phyloP scores from a whole-genome alignment of 2,888 invertebrate genomes.

The Lepidocyrtinus sp. region DNA sequence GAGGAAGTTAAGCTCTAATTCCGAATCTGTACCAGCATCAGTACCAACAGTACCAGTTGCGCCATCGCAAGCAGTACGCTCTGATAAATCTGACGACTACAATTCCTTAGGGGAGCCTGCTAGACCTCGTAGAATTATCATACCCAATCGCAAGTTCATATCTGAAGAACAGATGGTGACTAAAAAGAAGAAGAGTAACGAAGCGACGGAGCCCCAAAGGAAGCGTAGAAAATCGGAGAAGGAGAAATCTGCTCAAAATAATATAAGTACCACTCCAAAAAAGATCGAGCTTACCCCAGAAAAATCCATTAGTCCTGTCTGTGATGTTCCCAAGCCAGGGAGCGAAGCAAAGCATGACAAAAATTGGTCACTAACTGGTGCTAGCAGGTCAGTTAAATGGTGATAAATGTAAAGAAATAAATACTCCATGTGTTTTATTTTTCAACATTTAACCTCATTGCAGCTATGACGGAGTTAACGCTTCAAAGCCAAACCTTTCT shows the following conservation, averaged over 20 bases:
- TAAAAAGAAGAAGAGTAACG: background rate
- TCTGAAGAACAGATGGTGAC: conserved; percentile 16
- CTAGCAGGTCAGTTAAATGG: background rate
- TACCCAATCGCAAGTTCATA: conserved; percentile 47
- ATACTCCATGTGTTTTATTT: no score
- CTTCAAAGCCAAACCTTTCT: no score
- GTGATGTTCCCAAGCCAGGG: background rate
- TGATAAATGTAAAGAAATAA: background rate
- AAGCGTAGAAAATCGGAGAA: conserved; percentile 46
- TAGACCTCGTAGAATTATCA: conserved; percentile 52
- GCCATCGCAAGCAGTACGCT: no score
- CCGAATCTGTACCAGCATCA: no score
- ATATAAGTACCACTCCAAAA: background rate
- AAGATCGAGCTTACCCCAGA: background rate
- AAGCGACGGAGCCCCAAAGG: conserved; percentile 10
- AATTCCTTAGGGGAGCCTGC: no score
- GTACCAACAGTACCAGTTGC: no score
- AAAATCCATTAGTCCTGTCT: background rate
- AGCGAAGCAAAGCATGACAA: no score
- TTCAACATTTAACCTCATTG: no score
- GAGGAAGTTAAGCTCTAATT: background rate
- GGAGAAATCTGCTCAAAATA: conserved; percentile 6
- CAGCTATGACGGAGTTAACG: no score
- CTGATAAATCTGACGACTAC: no score
- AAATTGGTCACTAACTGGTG: background rate